phyloP scores from a whole-genome alignment of 2,113 vertebrate species.

The Mormyrus iriodes region DNA sequence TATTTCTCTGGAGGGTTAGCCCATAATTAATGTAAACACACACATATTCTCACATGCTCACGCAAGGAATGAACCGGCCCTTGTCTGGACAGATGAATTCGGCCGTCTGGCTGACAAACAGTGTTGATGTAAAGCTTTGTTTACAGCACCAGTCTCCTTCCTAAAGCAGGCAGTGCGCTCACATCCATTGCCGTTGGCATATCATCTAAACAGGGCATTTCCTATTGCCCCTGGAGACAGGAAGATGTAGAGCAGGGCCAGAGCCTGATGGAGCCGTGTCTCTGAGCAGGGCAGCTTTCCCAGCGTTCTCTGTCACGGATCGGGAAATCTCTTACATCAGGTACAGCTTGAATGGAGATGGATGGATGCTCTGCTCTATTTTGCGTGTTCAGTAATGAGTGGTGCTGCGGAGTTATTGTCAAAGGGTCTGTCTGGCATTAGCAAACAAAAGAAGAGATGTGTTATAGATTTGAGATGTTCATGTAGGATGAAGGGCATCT shows the following conservation, averaged over 20 bases:
- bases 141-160: constrained; percentile 24
- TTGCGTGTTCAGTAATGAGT: neutral
- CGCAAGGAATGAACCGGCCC: too few relatives aligned
- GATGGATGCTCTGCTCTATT: neutral
- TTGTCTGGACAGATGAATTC: neutral
- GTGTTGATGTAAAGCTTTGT: constrained; percentile 17
- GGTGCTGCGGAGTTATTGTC: neutral
- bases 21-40: neutral
- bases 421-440: neutral
- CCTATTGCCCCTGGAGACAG: constrained; percentile 51
- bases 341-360: neutral
- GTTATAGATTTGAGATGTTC: neutral
- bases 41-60: neutral
- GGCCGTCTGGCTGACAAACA: neutral
- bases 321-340: neutral
- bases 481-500: too few relatives aligned
- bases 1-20: neutral
- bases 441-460: neutral
- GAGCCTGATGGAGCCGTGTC: neutral
- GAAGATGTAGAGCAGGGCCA: constrained; percentile 25
- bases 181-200: constrained; percentile 35
- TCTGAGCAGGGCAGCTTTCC: neutral
- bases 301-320: constrained; percentile 2
- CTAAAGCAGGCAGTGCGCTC: constrained; percentile 35
- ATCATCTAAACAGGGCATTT: constrained; percentile 57